Evolutionary conservation across 2,888 invertebrate genomes (phyloP).

Genomic region (Leptinotarsa peninsularis): DNA sequence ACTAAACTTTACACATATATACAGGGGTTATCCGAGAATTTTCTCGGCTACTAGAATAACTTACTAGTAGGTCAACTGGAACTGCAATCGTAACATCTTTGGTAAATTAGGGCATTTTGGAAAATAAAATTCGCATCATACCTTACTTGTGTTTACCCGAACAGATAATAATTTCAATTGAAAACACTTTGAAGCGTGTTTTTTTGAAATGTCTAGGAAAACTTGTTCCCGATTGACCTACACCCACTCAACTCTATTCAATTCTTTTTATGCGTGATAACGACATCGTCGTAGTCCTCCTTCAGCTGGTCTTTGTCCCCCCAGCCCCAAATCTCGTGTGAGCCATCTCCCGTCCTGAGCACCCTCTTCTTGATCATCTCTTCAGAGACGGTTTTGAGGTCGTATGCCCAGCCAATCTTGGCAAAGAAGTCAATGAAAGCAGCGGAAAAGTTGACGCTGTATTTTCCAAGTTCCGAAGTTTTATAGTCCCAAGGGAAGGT

Average conservation of each 20-base stretch:
- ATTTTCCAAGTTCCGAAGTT: constrained; percentile 67
- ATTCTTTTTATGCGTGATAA: constrained; percentile 57
- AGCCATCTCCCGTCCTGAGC: constrained; percentile 72
- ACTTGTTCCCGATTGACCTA: background rate
- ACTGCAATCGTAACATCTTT: background rate
- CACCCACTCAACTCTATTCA: background rate
- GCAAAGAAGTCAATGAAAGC: constrained; percentile 85
- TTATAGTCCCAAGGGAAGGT: constrained; percentile 76
- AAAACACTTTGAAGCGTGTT: no score
- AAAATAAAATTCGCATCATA: background rate
- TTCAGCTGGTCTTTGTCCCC: constrained; percentile 76
- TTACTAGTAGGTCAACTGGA: background rate
- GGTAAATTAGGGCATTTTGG: background rate
- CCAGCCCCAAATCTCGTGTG: constrained; percentile 62
- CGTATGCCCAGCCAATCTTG: constrained; percentile 84
- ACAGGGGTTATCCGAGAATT: constrained; percentile 9
- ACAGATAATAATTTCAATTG: background rate
- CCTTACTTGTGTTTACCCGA: background rate
- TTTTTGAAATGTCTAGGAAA: background rate
- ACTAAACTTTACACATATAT: constrained; percentile 20
- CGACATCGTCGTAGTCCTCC: constrained; percentile 59
- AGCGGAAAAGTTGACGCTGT: constrained; percentile 77
- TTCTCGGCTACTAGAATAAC: background rate
- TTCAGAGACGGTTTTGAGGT: constrained; percentile 74
- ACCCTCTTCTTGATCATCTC: constrained; percentile 71